These are phyloP conservation scores for Nesogale talazaci DNA, from an alignment of 2,113 vertebrate genomes.

Conservation along the genomic window DNA sequence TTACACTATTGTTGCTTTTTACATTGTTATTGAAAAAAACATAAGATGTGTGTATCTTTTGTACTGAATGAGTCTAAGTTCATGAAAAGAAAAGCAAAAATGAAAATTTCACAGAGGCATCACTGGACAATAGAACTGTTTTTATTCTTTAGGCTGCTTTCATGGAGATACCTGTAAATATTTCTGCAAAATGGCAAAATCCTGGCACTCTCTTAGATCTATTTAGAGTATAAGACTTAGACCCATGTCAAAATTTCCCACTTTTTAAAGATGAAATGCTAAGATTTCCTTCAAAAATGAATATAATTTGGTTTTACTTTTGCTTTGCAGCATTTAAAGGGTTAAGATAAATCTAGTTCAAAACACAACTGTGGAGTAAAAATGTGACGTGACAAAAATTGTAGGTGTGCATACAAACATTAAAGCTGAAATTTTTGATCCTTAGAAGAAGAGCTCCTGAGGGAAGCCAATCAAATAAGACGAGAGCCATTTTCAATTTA, in stretches of 20 bases:
- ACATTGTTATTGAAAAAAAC: neutral
- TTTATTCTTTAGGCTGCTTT: constrained; percentile 50
- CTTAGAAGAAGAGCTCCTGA: constrained; percentile 32
- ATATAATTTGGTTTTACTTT: constrained; percentile 48
- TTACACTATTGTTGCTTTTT: neutral
- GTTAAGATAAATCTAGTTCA: constrained; percentile 54
- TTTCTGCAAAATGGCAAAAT: constrained; percentile 38
- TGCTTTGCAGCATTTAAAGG: constrained; percentile 57
- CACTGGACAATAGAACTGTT: constrained; percentile 1
- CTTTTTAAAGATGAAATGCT: constrained; percentile 64
- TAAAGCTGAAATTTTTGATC: constrained; percentile 55
- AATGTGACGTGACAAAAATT: neutral
- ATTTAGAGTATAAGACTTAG: constrained; percentile 53
- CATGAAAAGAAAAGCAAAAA: neutral
- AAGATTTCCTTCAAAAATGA: constrained; percentile 32
- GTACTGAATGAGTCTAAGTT: constrained; percentile 34
- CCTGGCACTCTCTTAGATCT: constrained; percentile 42
- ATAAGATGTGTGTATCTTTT: neutral
- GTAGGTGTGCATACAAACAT: constrained; percentile 22
- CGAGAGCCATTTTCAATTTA: constrained; percentile 33
- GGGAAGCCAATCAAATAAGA: constrained; percentile 53
- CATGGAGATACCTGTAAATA: constrained; percentile 40
- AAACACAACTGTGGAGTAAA: constrained; percentile 54
- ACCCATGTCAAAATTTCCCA: constrained; percentile 22
- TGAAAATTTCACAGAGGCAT: neutral